phyloP scores from a whole-genome alignment of 2,113 vertebrate species.

The Anhinga rufa region DNA sequence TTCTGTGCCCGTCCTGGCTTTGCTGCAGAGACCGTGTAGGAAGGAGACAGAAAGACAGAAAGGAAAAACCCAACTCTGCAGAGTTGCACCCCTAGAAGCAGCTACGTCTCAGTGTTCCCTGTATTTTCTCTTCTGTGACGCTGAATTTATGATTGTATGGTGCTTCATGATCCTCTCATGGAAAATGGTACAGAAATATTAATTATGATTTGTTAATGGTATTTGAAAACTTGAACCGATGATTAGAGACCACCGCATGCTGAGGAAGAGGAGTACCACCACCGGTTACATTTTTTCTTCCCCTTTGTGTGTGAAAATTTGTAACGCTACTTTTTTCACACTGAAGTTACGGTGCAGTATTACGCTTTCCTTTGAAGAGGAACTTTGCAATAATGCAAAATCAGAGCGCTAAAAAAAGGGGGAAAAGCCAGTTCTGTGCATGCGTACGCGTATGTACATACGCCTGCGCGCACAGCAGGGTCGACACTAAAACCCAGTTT shows the following conservation, averaged over 20 bases:
- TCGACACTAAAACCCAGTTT: background rate
- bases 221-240: background rate
- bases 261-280: background rate
- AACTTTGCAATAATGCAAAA: background rate
- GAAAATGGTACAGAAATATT: background rate
- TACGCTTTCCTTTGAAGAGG: background rate
- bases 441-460: rapidly evolving
- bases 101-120: background rate
- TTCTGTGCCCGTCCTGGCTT: background rate
- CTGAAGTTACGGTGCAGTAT: background rate
- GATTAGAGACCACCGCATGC: background rate
- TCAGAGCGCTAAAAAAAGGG: background rate
- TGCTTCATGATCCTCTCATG: background rate
- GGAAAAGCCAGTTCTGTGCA: background rate
- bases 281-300: background rate
- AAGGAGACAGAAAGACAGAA: background rate
- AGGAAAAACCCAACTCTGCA: background rate
- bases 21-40: background rate
- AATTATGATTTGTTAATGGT: background rate
- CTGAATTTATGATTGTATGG: background rate
- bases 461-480: rapidly evolving
- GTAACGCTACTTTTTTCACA: background rate
- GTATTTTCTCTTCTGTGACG: background rate
- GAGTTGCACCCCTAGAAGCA: background rate
- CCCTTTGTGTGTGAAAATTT: background rate